phyloP scores from a whole-genome alignment of 2,797 vertebrate species.

The Todus mexicanus region DNA sequence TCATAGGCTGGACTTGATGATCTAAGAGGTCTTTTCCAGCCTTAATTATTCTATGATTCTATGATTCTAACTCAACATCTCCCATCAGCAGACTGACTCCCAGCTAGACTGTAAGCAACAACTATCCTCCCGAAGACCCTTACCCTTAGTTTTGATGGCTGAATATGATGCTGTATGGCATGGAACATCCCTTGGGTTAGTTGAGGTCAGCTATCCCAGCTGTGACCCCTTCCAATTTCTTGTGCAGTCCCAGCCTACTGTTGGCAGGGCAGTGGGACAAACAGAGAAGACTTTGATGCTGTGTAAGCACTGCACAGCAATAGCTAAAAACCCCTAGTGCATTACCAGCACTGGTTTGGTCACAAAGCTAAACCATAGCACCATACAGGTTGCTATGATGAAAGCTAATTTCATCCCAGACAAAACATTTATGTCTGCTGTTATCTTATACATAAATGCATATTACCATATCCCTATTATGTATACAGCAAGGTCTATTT shows the following conservation, averaged over 20 bases:
- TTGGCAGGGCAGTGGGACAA: background rate
- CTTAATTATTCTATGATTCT: no score
- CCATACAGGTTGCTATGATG: background rate
- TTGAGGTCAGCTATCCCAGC: background rate
- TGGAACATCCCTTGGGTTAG: background rate
- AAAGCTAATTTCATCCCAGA: background rate
- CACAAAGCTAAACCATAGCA: background rate
- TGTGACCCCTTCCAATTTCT: background rate
- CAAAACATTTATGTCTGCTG: background rate
- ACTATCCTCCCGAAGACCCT: background rate
- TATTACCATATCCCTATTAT: background rate
- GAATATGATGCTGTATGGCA: background rate
- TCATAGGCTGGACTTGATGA: no score
- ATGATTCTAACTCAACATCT: background rate
- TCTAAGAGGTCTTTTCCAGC: no score
- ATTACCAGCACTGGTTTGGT: background rate
- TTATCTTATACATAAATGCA: background rate
- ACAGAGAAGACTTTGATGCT: background rate
- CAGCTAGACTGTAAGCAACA: background rate
- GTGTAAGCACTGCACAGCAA: background rate
- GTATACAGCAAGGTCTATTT: background rate
- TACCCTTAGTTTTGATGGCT: background rate
- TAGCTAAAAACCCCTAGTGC: background rate
- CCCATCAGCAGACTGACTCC: background rate
- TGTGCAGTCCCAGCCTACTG: background rate